Conservation (phyloP, 2,888 invertebrate species). For the Norana najaformis region DNA sequence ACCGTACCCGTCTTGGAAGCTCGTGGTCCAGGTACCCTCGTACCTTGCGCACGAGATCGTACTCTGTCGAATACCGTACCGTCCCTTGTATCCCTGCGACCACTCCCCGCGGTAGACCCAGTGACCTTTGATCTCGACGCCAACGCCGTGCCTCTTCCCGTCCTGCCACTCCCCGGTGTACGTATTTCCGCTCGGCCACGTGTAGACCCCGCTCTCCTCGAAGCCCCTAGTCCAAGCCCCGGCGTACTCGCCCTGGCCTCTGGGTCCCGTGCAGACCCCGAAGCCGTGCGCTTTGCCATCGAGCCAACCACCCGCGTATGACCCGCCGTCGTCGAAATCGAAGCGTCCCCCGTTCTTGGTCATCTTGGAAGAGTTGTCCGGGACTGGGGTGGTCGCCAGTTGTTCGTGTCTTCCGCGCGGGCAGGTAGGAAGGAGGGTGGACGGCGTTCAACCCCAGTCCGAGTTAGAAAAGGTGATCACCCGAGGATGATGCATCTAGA, state of each 20-base stretch:
- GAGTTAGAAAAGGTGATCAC: background rate
- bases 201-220: slow-evolving; percentile 88
- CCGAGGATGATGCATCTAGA: background rate
- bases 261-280: slow-evolving; percentile 83
- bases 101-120: slow-evolving; percentile 98
- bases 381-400: background rate
- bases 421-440: background rate
- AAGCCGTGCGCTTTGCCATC: slow-evolving; percentile 99
- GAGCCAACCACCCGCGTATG: slow-evolving; percentile 99
- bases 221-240: slow-evolving; percentile 99
- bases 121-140: slow-evolving; percentile 92
- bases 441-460: background rate
- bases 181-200: slow-evolving; percentile 84
- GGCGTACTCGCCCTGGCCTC: slow-evolving; percentile 97
- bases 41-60: slow-evolving; percentile 77
- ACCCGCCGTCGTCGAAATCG: slow-evolving; percentile 99
- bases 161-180: slow-evolving; percentile 99
- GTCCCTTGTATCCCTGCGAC: slow-evolving; percentile 97
- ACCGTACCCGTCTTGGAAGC: slow-evolving; percentile 98
- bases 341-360: slow-evolving; percentile 81
- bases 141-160: slow-evolving; percentile 95
- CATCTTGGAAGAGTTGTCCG: background rate
- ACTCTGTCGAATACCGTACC: slow-evolving; percentile 95
- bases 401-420: background rate
- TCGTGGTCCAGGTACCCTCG: slow-evolving; percentile 82